Base-by-base conservation (phyloP, 2,113 vertebrate genomes). In the Brachypodius melanocephalos region DNA sequence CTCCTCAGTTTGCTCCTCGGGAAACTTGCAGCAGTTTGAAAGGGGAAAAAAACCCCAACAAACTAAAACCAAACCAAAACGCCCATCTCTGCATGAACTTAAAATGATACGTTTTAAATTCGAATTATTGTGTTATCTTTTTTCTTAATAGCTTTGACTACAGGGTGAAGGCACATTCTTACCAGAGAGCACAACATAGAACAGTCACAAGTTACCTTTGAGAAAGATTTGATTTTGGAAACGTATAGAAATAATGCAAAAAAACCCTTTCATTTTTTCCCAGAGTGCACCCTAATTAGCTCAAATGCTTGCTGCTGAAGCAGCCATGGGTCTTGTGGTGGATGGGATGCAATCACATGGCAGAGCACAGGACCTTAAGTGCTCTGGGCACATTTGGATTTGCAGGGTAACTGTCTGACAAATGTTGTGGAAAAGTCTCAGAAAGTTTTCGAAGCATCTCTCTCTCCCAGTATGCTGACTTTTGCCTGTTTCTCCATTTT, bases 101-200 rank as follows among this genome's bases (percentile, higher is more conserved):
- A 46, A 95, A 94, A 88, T 18, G 20, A 80, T 48, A 72, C 10
- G 59, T 93, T 96, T 83, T 36, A 88, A 96, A 88, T 86, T 72
- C 38, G 91, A 94, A 72, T 26, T 26, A 36, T 9, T 86, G 45
- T 20, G 28, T 32, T 62, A 0, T 77, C 74, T 26, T 45, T 48
- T 51, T 21, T 20, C 46, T 31, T 65, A 69, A 18, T 58, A 68
- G 14, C 49, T 96, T 85, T 96, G 67, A 49, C 61, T 86, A 2
- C 4, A 49, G 54, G 32, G 16, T 59, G 57, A 68, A 72, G 93
- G 83, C 69, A 46, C 13, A 1, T 57, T 81, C 58, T 63, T 63
- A 14, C 26, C 67, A 59, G 75, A 90, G 93, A 95, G 71, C 10
- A 58, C 24, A 38, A 40, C 2, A 7, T 18, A 46, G 15, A 43